phyloP scores from a whole-genome alignment of 2,888 invertebrate genomes.

The Apamea monoglypha region DNA sequence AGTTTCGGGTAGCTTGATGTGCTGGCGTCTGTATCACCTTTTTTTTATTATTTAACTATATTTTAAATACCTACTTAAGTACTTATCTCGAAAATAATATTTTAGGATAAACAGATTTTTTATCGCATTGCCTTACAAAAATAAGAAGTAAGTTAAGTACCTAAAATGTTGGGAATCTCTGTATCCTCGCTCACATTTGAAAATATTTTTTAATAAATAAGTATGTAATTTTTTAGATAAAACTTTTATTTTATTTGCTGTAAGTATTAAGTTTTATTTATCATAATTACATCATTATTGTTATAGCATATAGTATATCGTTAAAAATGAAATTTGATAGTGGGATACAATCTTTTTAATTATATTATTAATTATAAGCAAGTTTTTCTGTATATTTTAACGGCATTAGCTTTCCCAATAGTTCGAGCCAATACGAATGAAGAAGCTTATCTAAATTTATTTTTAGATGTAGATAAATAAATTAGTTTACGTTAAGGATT shows the following conservation, averaged over 20 bases:
- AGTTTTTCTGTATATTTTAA: background rate
- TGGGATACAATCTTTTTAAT: slow-evolving; percentile 74
- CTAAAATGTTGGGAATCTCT: slow-evolving; percentile 9
- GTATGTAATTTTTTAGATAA: background rate
- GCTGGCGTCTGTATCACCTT: background rate
- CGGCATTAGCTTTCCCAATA: background rate
- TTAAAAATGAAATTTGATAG: slow-evolving; percentile 70
- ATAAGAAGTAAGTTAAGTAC: background rate
- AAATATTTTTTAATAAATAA: background rate
- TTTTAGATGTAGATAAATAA: background rate
- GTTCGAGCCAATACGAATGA: too few species aligned
- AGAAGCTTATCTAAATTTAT: background rate
- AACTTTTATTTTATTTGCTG: background rate
- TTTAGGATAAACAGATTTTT: background rate
- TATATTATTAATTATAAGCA: slow-evolving; percentile 3
- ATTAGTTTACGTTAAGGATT: background rate
- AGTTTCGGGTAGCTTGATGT: too few species aligned
- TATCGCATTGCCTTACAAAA: background rate
- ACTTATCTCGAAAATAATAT: background rate
- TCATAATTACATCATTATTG: slow-evolving; percentile 10
- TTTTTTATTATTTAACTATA: background rate
- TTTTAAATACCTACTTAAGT: background rate
- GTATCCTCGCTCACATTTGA: background rate
- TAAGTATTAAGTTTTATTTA: slow-evolving; percentile 22
- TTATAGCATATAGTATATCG: background rate